Conservation (phyloP, 2,113 vertebrate genomes). For the Nyctibius bracteatus region DNA sequence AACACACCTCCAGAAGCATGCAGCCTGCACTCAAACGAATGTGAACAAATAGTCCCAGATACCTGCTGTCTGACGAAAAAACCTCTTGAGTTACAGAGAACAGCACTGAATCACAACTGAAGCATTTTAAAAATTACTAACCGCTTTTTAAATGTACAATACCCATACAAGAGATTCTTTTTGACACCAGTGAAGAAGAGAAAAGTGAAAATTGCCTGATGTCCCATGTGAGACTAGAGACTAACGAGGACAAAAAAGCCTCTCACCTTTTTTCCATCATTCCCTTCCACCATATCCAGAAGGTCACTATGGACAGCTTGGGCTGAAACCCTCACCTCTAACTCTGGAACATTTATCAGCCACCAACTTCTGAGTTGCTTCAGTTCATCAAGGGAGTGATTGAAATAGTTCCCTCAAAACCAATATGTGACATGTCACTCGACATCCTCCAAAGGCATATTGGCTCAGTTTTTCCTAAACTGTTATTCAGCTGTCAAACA, state of each 20-base stretch:
- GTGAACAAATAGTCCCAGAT: neutral
- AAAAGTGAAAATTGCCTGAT: neutral
- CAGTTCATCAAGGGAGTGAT: neutral
- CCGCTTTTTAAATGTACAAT: neutral
- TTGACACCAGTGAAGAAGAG: neutral
- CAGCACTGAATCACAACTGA: neutral
- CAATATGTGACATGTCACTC: accelerated
- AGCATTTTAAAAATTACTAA: neutral
- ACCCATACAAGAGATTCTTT: neutral
- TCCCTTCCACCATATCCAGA: neutral
- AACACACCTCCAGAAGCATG: neutral
- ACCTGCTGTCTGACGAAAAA: neutral
- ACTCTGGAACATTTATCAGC: neutral
- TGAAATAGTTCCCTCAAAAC: neutral
- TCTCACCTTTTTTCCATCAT: neutral
- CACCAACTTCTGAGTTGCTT: neutral
- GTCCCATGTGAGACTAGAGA: neutral
- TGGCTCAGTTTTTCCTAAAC: neutral
- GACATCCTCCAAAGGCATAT: neutral
- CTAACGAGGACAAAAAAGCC: neutral
- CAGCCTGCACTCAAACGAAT: neutral
- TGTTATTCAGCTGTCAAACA: neutral
- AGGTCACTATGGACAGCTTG: neutral
- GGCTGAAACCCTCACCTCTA: neutral
- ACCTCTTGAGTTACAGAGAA: neutral